Base-by-base conservation (phyloP, 2,888 invertebrate genomes). In the Andrena fulva region DNA sequence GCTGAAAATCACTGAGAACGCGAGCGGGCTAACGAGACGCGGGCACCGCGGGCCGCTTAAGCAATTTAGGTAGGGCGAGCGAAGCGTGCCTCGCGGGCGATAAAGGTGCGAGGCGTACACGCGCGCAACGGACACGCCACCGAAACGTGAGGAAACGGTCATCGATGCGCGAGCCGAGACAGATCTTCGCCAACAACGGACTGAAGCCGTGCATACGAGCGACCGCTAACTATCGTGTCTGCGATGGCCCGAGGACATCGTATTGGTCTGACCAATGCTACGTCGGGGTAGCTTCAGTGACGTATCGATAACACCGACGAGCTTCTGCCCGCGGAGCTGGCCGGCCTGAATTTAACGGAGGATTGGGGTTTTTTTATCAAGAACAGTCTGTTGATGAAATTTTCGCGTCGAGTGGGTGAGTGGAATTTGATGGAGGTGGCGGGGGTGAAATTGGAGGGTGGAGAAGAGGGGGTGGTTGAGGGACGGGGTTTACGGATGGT, bases 151-250 rank as follows among this genome's bases (percentile, higher is more conserved):
- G 60, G 60, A 27, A 10, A 20, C 20, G 48, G 35, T 33, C 35
- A 60, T 73, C 60, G 64, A 71, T 48, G 35, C n/a, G 31, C 60
- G 81, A 82, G 62, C 71, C 59, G 69, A 56, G 71, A 72, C 80
- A 54, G 84, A 80, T 84, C 64, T 83, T 71, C 56, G 62, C 56
- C 80, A 66, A 35, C 75, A 63, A 27, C 68, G 20, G 62, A 68
- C 77, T 74, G 84, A 85, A 85, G 83, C 83, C 84, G 81, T 84
- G 84, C 80, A 74, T 84, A 59, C 70, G 73, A 59, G 50, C 66
- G 59, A 72, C 72, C 31, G 63, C 71, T 66, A 54, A 81, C 67
- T 72, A 72, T 60, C 63, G 72, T 73, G 80, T 71, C 75, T 56
- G 56, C 66, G 48, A 48, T 24, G 62, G 59, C 67, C 56, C 69